Base-by-base conservation (phyloP, 2,888 invertebrate species). In the Amblyjoppa proteus region DNA sequence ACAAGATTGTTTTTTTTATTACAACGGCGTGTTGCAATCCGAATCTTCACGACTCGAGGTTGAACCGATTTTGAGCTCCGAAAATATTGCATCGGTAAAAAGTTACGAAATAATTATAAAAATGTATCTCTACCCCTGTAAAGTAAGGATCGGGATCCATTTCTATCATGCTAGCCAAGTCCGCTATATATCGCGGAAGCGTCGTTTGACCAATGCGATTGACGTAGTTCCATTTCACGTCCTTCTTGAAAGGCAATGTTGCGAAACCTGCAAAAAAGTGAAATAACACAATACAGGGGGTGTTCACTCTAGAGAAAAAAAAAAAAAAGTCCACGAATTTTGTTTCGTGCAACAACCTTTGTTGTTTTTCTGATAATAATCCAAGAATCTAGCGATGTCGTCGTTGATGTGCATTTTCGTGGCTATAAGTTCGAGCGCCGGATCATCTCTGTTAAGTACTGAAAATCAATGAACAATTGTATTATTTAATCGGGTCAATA, bases 81-180 rank as follows among this genome's bases (percentile, higher is more conserved):
- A 49, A 49, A 49, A 49, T 49, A 49, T 49, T 16, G 45, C 45
- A 3, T 0, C 16, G 45, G 45, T 49, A 49, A 49, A 41, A 41
- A 20, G 6, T 20, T 25, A 45, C 45, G 5, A 70, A 51, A 51
- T 76, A 2, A 41, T 3, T 49, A 13, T 51, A 13, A 11, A 77
- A 73, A 61, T 71, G 13, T 64, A 56, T 38, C 58, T 64, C 61
- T 91, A 93, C 93, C 87, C 93, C 94, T 82, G 89, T 66, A 83
- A 94, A 94, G 87, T 92, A 81, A 58, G 92, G 92, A 90, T 94
- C 93, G 49, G 94, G 93, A 90, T 94, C 93, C 79, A 89, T 86
- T 16, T 93, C 92, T 28, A 92, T 84, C 51, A 92, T 82, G 83
- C 91, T 90, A 61, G 94, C 92, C 70, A 93, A 80, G 77, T 92